These are phyloP conservation scores for Darevskia nairensis DNA, from an alignment of 2,797 vertebrate species.

Conservation along the genomic window DNA sequence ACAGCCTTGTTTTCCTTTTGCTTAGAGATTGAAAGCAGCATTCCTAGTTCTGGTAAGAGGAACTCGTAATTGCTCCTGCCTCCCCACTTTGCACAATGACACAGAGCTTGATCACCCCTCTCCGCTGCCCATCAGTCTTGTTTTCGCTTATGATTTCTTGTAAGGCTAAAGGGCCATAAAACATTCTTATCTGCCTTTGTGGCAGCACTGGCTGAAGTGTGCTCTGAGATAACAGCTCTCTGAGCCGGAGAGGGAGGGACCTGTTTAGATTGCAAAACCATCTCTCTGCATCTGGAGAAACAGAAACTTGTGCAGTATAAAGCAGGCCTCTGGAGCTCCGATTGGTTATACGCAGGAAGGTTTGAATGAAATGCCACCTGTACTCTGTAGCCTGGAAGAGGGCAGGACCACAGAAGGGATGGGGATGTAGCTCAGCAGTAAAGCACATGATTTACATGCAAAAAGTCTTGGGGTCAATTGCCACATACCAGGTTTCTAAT, in stretches of 20 bases:
- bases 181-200: constrained; percentile 17
- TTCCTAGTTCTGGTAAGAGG: constrained; percentile 8
- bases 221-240: constrained; percentile 34
- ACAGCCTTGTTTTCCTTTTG: not conserved
- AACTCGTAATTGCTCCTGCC: constrained; percentile 14
- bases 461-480: not conserved
- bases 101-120: constrained; percentile 24
- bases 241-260: not conserved
- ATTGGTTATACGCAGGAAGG: not conserved
- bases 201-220: constrained; percentile 9
- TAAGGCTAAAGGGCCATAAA: constrained; percentile 7
- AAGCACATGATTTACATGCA: not conserved
- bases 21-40: constrained; percentile 17
- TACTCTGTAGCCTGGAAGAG: not conserved
- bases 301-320: not conserved
- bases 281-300: constrained; percentile 3
- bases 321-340: not conserved
- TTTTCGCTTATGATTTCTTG: constrained; percentile 42
- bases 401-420: not conserved
- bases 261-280: constrained; percentile 20
- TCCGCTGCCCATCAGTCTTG: constrained; percentile 27
- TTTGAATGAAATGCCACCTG: not conserved
- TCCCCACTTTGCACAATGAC: constrained; percentile 18
- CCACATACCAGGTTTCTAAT: not conserved
- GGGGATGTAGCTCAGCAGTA: not conserved